Conservation (phyloP, 2,888 invertebrate species). For the Mallateleia sp. region DNA sequence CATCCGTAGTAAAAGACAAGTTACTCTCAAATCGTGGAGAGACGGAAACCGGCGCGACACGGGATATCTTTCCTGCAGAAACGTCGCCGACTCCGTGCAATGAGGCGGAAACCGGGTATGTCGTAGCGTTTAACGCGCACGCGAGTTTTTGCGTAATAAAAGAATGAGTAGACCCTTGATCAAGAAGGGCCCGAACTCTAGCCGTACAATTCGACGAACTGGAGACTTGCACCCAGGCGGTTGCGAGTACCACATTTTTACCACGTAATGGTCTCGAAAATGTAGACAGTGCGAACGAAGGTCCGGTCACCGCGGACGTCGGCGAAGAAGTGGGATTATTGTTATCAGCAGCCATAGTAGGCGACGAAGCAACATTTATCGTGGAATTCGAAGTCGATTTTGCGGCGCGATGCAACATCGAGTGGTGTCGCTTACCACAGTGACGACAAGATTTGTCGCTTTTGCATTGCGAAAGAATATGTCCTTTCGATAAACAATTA, state of each 20-base stretch:
- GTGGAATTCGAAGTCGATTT: background rate
- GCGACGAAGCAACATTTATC: background rate
- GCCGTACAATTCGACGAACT: background rate
- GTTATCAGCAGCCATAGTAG: no score
- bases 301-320: background rate
- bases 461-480: background rate
- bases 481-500: background rate
- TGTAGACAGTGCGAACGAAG: background rate
- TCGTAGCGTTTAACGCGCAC: background rate
- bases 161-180: conserved; percentile 1
- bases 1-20: conserved; percentile 9
- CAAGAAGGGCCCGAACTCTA: conserved; percentile 20
- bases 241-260: background rate
- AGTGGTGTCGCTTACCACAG: background rate
- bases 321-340: background rate
- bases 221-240: conserved; percentile 11
- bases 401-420: background rate
- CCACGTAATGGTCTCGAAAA: no score
- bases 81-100: conserved; percentile 5
- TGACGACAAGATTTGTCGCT: background rate
- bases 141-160: background rate
- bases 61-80: background rate
- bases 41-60: background rate
- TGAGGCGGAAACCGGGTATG: background rate
- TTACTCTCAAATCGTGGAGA: background rate